Conservation (phyloP, 2,888 invertebrate species). For the Megalurothrips usitatus region DNA sequence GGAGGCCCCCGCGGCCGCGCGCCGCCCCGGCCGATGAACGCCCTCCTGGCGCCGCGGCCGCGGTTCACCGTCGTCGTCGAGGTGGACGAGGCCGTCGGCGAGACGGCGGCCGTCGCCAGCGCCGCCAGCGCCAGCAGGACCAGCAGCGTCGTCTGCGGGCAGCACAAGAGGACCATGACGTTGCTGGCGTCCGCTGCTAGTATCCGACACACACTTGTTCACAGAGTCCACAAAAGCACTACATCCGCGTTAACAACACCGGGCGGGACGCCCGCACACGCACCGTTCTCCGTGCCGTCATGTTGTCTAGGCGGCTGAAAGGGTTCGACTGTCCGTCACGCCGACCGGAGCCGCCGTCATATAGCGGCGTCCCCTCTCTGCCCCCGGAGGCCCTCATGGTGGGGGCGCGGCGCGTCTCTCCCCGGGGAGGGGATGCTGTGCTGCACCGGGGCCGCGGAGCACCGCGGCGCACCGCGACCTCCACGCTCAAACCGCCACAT, state of each 20-base stretch:
- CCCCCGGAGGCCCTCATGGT: no score
- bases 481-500: neutral
- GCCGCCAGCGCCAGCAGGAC: conserved; percentile 32
- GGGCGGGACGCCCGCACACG: neutral
- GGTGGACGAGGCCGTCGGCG: conserved; percentile 37
- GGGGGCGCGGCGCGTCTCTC: no score
- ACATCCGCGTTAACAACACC: no score
- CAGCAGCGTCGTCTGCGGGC: neutral
- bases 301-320: neutral
- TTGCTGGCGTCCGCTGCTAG: no score
- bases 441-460: neutral
- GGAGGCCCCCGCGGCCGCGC: conserved; percentile 52
- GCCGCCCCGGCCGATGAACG: conserved; percentile 47
- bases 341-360: neutral
- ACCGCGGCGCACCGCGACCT: neutral
- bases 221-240: no score
- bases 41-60: conserved; percentile 50
- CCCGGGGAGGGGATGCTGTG: no score
- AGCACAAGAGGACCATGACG: neutral
- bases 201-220: no score
- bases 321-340: neutral
- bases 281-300: neutral
- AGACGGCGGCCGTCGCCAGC: conserved; percentile 36
- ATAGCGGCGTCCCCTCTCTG: neutral
- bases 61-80: conserved; percentile 47